Percentiles rank a stretch among this genome's conserved stretches.
phyloP scores from a whole-genome alignment of 2,113 vertebrate species.

The Elgaria multicarinata region DNA sequence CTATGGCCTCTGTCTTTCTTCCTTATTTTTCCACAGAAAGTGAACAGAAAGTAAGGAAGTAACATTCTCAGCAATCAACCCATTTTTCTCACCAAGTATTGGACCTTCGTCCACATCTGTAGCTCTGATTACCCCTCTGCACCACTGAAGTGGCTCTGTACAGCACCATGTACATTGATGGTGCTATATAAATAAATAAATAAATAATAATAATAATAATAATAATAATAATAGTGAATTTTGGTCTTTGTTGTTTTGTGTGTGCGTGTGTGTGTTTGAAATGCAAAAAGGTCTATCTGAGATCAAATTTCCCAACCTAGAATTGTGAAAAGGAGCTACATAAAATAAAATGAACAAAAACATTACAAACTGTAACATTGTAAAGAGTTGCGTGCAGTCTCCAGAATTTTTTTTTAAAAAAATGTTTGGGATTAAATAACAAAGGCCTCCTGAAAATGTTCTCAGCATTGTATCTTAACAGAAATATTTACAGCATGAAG shows the following conservation, averaged over 20 bases:
- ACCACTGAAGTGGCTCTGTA: not conserved
- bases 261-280: not conserved
- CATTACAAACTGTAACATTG: not conserved
- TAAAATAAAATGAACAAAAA: not conserved
- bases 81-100: not conserved
- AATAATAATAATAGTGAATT: not conserved
- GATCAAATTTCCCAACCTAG: not conserved
- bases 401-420: constrained; percentile 31
- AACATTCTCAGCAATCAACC: not conserved
- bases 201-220: too few relatives aligned
- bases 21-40: too few relatives aligned
- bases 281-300: not conserved
- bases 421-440: constrained; percentile 17
- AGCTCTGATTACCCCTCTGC: not conserved
- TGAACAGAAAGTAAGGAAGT: not conserved
- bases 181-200: too few relatives aligned
- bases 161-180: too few relatives aligned
- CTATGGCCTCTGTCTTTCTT: too few relatives aligned
- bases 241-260: not conserved
- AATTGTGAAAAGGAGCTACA: constrained; percentile 30
- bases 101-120: not conserved
- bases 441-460: constrained; percentile 43
- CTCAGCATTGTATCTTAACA: constrained; percentile 43
- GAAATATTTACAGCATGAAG: constrained; percentile 39
- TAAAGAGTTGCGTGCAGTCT: constrained; percentile 11